Percentiles rank a stretch among this genome's conserved stretches.
Conservation (phyloP, 2,888 invertebrate genomes). For the Drosophila borborema region DNA sequence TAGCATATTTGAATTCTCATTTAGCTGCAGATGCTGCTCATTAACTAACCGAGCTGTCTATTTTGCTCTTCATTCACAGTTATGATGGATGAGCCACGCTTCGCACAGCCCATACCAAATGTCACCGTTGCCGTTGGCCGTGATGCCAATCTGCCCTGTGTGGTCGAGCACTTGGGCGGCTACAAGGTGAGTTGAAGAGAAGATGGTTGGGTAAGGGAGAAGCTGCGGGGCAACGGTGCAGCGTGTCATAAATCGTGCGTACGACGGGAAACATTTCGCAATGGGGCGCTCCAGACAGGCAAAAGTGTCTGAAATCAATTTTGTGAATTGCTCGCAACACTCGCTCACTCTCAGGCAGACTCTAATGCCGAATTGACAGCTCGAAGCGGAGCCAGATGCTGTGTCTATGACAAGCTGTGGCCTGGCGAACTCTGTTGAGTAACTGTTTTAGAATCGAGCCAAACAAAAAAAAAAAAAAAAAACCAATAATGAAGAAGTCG, state of each 20-base stretch:
- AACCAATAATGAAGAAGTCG: conserved; percentile 18
- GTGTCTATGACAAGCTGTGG: conserved; percentile 49
- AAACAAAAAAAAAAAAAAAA: not conserved
- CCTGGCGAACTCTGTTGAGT: conserved; percentile 8
- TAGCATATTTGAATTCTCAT: not conserved
- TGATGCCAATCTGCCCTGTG: conserved; percentile 95
- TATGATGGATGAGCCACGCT: conserved; percentile 93
- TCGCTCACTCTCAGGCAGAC: conserved; percentile 13
- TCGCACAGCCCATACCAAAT: conserved; percentile 96
- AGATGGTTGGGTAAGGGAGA: not conserved
- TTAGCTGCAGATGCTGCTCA: conserved; percentile 37
- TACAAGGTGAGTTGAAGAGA: conserved; percentile 89
- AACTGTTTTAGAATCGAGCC: conserved; percentile 5
- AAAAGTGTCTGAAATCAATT: conserved; percentile 76
- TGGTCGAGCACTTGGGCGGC: conserved; percentile 94
- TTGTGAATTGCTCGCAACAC: conserved; percentile 56
- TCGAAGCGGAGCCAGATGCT: conserved; percentile 36
- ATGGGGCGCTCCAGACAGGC: conserved; percentile 48
- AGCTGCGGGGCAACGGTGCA: too few species aligned
- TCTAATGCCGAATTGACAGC: conserved; percentile 39
- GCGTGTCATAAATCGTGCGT: conserved; percentile 63
- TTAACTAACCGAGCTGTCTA: conserved; percentile 68
- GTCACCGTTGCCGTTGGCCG: conserved; percentile 95
- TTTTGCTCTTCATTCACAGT: conserved; percentile 87
- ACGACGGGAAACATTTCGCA: conserved; percentile 31